phyloP scores from a whole-genome alignment of 2,888 invertebrate genomes.

The Ferdinandea cuprea region DNA sequence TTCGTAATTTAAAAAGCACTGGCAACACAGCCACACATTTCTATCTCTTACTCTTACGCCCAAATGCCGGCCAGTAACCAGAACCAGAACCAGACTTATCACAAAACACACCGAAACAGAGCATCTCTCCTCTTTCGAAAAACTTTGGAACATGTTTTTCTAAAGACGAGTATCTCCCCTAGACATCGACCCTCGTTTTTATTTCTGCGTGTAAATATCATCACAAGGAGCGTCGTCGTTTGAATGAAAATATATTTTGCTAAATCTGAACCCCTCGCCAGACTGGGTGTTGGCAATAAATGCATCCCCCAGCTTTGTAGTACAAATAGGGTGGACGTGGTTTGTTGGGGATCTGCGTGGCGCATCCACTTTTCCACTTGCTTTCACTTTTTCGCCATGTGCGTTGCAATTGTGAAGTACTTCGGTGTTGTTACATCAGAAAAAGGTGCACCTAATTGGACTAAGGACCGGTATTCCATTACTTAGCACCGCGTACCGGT shows the following conservation, averaged over 20 bases:
- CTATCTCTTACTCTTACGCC: too few relatives aligned
- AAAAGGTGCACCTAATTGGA: conserved; percentile 50
- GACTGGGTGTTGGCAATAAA: conserved; percentile 68
- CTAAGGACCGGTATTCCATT: conserved; percentile 25
- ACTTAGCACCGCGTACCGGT: neutral
- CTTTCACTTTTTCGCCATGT: conserved; percentile 58
- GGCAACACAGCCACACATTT: too few relatives aligned
- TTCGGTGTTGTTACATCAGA: neutral
- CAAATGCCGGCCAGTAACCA: conserved; percentile 19
- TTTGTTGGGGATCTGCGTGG: conserved; percentile 25
- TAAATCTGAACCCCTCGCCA: conserved; percentile 36
- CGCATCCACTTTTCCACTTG: conserved; percentile 44
- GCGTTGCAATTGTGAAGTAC: conserved; percentile 38
- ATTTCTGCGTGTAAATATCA: conserved; percentile 25
- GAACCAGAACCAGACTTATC: conserved; percentile 8
- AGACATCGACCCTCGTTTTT: neutral
- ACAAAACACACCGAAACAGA: neutral
- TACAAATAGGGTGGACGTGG: conserved; percentile 11
- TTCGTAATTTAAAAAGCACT: too few relatives aligned
- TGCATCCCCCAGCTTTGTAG: conserved; percentile 47
- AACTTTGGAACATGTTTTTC: conserved; percentile 42
- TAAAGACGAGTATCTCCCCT: neutral
- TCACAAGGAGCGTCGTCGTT: conserved; percentile 47
- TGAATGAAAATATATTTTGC: conserved; percentile 61
- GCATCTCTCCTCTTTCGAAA: neutral